Percentiles rank a stretch among this genome's conserved stretches.
Evolutionary conservation across 2,797 vertebrate genomes (phyloP).

Genomic region (Sebastes paucispinis): DNA sequence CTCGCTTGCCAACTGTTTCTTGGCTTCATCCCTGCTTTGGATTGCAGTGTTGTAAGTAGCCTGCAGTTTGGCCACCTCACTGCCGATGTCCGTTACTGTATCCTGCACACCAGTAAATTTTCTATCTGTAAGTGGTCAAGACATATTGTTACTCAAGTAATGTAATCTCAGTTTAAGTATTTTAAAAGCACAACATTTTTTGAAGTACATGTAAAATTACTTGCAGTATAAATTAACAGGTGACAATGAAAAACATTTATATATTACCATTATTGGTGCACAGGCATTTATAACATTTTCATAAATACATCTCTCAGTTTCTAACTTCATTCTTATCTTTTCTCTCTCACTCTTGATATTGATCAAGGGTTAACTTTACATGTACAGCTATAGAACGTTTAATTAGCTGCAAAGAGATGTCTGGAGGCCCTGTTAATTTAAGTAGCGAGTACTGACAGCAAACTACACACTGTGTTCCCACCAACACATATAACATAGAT

Average conservation of each 20-base stretch:
- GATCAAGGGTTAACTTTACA: neutral
- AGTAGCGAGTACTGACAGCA: neutral
- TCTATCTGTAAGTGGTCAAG: conserved; percentile 47
- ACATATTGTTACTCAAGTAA: neutral
- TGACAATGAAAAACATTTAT: neutral
- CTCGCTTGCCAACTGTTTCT: conserved; percentile 42
- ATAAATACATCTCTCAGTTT: neutral
- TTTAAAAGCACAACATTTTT: neutral
- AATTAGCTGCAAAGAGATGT: neutral
- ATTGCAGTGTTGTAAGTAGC: conserved; percentile 37
- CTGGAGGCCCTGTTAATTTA: no score
- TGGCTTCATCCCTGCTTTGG: conserved; percentile 32
- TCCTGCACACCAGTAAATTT: conserved; percentile 45
- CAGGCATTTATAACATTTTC: neutral
- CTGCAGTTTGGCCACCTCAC: conserved; percentile 61
- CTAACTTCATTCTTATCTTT: neutral
- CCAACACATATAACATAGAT: neutral
- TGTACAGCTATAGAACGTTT: neutral
- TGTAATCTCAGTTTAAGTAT: neutral
- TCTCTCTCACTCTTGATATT: neutral
- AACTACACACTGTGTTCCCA: neutral
- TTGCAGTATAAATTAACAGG: neutral
- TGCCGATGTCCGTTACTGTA: conserved; percentile 43
- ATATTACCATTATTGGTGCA: neutral
- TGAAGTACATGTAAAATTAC: neutral